Evolutionary conservation across 2,113 vertebrate genomes (phyloP), one percentile per base, ranked within the genome.

Genomic region (Thamnaconus septentrionalis): DNA sequence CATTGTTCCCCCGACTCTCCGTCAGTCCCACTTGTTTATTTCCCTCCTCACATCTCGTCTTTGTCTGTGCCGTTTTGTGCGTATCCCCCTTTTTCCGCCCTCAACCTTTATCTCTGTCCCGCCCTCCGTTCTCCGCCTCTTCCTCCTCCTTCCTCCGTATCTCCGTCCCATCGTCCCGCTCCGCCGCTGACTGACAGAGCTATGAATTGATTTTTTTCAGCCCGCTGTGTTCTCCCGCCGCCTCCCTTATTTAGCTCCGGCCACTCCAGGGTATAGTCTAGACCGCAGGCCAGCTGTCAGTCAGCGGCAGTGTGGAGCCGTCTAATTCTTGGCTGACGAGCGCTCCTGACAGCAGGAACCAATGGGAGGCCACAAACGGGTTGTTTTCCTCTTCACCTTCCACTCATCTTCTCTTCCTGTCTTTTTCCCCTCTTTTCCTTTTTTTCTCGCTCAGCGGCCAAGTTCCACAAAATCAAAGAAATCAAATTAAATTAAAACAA

Each of bases 191-290:
- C 70, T 90, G 88, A 88, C 88, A 86, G 80, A 65, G 75, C 68
- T 83, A 84, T 83, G 85, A 88, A 89, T 87, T 86, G 88, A 90
- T 90, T 90, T 31, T 31, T 31, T 87, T 80, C 83, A 85, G 85
- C 80, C 83, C 62, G 53, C 81, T 88, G 85, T 83, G 80, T 86
- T 85, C 83, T 89, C 82, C 70, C 81, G 83, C 71, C 79, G 82
- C 86, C 82, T 84, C 85, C 83, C 84, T 87, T 77, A 78, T 89
- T 89, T 86, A 89, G 86, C 82, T 69, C 69, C 53, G 56, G 70
- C 85, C 69, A 87, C 83, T 87, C 86, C 85, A 82, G 86, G 86
- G 88, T 87, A 82, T 88, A 90, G 85, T 86, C 86, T 83, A 83
- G 82, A 88, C 88, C 86, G 42, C 61, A 4, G 70, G 72, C 76